Evolutionary conservation across 2,888 invertebrate species (phyloP).

Genomic region (Antheraea yamamai): DNA sequence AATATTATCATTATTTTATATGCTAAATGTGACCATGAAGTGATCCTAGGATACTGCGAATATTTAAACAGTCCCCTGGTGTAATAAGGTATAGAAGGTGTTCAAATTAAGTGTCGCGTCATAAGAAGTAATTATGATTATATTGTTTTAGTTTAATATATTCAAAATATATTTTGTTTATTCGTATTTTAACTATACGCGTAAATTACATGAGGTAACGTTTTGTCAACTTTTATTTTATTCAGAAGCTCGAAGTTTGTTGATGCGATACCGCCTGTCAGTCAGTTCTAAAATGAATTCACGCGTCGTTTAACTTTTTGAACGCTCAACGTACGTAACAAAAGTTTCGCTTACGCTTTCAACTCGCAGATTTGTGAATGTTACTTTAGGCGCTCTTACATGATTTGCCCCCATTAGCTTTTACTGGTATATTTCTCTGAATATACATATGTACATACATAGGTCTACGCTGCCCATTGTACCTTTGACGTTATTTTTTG

Average conservation of each 20-base stretch:
- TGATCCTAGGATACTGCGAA: no score
- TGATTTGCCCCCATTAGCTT: not conserved
- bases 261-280: slow-evolving; percentile 20
- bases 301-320: slow-evolving; percentile 21
- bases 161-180: not conserved
- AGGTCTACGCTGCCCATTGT: no score
- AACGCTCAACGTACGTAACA: slow-evolving; percentile 11
- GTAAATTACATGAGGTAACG: not conserved
- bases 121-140: no score
- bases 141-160: no score
- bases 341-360: slow-evolving; percentile 7
- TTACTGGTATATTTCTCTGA: not conserved
- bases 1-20: no score
- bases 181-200: not conserved
- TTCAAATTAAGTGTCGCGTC: no score
- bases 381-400: not conserved
- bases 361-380: not conserved
- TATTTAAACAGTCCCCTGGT: no score
- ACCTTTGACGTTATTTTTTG: no score
- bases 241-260: not conserved
- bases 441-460: no score
- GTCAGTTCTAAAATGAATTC: slow-evolving; percentile 19
- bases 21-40: no score
- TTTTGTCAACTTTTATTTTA: slow-evolving; percentile 5
- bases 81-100: no score